These are phyloP conservation scores for Colistium nudipinnis DNA, from an alignment of 2,113 vertebrate species.

Conservation along the genomic window DNA sequence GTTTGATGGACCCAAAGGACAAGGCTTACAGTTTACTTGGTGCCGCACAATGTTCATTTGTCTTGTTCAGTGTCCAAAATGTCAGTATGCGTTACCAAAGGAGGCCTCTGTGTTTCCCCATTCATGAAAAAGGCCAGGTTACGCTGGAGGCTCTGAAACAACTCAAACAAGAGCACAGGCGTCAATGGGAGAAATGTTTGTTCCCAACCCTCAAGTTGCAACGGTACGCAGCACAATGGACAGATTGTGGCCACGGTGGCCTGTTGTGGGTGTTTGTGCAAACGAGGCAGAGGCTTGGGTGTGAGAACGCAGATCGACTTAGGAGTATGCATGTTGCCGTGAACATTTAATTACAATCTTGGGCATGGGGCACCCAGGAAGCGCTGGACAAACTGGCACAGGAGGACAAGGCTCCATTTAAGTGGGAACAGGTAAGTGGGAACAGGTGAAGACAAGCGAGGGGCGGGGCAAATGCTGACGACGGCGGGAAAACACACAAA, in stretches of 20 bases:
- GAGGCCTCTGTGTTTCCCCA: background rate
- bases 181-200: slow-evolving; percentile 48
- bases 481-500: too few relatives aligned
- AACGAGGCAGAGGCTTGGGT: background rate
- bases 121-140: background rate
- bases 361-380: too few relatives aligned
- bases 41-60: slow-evolving; percentile 34
- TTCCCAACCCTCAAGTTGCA: slow-evolving; percentile 45
- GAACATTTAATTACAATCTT: too few relatives aligned
- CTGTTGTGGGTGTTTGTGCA: background rate
- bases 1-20: slow-evolving; percentile 45
- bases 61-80: slow-evolving; percentile 25
- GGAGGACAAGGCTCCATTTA: too few relatives aligned
- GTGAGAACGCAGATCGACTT: too few relatives aligned
- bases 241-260: background rate
- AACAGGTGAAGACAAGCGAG: too few relatives aligned
- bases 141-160: slow-evolving; percentile 39
- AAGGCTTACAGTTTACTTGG: slow-evolving; percentile 51
- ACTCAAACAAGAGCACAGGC: slow-evolving; percentile 69
- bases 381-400: too few relatives aligned
- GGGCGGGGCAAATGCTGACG: too few relatives aligned
- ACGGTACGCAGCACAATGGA: background rate
- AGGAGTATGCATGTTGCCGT: too few relatives aligned
- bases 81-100: slow-evolving; percentile 44
- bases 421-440: too few relatives aligned